phyloP scores from a whole-genome alignment of 2,888 invertebrate species.

The Lasioglossum oenotherae region DNA sequence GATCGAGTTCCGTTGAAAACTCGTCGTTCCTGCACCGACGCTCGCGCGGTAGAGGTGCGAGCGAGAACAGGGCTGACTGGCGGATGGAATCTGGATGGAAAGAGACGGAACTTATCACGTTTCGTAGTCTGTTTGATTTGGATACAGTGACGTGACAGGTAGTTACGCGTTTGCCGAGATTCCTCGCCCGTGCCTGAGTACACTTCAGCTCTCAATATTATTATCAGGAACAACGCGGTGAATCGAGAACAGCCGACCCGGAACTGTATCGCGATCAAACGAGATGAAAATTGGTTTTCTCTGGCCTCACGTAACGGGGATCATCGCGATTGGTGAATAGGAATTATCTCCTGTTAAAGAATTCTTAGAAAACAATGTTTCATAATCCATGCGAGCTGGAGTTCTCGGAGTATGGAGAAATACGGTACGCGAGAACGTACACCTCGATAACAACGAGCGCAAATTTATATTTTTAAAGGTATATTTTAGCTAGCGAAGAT shows the following conservation, averaged over 20 bases:
- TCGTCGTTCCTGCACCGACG: constrained; percentile 30
- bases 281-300: constrained; percentile 51
- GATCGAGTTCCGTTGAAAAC: constrained; percentile 72
- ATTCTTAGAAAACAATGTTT: not conserved
- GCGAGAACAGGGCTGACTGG: not conserved
- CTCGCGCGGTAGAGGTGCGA: not conserved
- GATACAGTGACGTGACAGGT: constrained; percentile 64
- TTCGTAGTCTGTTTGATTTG: constrained; percentile 68
- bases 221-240: constrained; percentile 56
- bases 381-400: not conserved
- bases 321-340: constrained; percentile 21
- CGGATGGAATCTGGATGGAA: not conserved
- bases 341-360: not conserved
- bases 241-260: constrained; percentile 36
- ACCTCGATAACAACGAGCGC: not conserved
- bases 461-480: not conserved
- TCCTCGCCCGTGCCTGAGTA: constrained; percentile 48
- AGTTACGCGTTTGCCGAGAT: constrained; percentile 68
- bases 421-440: not conserved
- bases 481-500: not conserved
- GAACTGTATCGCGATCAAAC: constrained; percentile 52
- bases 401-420: not conserved
- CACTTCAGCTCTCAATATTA: constrained; percentile 52
- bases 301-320: constrained; percentile 36
- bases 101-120: constrained; percentile 61